phyloP scores from a whole-genome alignment of 2,113 vertebrate genomes.

The Ictalurus furcatus region DNA sequence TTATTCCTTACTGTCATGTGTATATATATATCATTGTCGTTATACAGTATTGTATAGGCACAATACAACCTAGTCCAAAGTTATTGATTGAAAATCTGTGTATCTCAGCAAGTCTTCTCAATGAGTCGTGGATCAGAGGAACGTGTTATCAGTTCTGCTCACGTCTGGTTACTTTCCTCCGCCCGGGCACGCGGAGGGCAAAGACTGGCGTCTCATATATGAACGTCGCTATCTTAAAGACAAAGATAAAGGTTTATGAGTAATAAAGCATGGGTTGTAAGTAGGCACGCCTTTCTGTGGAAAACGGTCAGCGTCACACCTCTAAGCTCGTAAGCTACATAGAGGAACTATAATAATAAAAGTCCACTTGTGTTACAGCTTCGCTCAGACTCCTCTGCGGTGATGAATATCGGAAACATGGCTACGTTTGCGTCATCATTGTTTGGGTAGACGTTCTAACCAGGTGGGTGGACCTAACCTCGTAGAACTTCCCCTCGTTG shows the following conservation, averaged over 20 bases:
- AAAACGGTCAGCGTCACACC: background rate
- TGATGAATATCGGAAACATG: background rate
- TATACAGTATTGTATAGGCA: background rate
- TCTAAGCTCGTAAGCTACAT: too few relatives aligned
- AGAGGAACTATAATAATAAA: background rate
- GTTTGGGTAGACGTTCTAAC: too few relatives aligned
- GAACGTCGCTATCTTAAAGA: background rate
- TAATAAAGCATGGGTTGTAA: background rate
- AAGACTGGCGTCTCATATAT: slow-evolving; percentile 34
- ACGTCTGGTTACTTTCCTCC: slow-evolving; percentile 55
- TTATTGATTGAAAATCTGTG: background rate
- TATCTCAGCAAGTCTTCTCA: slow-evolving; percentile 13
- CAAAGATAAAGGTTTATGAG: background rate
- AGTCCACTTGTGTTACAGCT: background rate
- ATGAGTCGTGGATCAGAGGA: slow-evolving; percentile 49
- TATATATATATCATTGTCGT: background rate
- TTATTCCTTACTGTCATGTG: background rate
- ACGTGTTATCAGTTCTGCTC: slow-evolving; percentile 63
- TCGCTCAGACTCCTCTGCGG: background rate
- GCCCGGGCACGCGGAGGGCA: slow-evolving; percentile 40
- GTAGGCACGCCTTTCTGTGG: background rate
- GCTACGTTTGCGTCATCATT: background rate
- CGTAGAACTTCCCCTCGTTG: too few relatives aligned
- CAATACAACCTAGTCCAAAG: background rate
- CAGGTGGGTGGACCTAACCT: too few relatives aligned